Conservation (phyloP, 2,888 invertebrate species). For the Tortricodes alternella region DNA sequence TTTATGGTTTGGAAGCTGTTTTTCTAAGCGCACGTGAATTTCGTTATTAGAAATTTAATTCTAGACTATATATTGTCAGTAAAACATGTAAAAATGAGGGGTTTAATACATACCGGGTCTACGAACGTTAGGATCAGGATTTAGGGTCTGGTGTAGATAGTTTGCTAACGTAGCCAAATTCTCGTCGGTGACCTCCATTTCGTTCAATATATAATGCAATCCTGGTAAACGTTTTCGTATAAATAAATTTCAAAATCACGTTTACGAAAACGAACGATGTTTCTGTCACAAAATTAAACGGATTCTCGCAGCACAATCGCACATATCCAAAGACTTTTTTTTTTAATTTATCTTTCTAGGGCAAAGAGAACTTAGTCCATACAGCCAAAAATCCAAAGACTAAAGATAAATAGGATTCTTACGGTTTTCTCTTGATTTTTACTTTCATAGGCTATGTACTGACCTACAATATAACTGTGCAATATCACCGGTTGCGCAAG, state of each 20-base stretch:
- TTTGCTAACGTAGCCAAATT: slow-evolving; percentile 91
- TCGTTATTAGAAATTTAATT: not conserved
- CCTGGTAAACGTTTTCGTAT: not conserved
- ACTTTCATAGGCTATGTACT: too few relatives aligned
- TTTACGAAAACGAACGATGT: not conserved
- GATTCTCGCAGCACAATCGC: too few relatives aligned
- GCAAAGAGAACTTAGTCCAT: too few relatives aligned
- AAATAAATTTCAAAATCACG: not conserved
- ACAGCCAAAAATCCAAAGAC: too few relatives aligned
- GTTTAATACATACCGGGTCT: slow-evolving; percentile 87
- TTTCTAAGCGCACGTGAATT: not conserved
- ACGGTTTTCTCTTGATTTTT: too few relatives aligned
- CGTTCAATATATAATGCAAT: not conserved
- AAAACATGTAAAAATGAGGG: not conserved
- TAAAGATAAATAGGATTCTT: too few relatives aligned
- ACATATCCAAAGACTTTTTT: too few relatives aligned
- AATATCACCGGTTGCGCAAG: too few relatives aligned
- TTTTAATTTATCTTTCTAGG: too few relatives aligned
- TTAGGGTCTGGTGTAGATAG: slow-evolving; percentile 94
- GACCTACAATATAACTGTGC: too few relatives aligned
- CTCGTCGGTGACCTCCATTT: slow-evolving; percentile 94
- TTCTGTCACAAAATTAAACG: too few relatives aligned
- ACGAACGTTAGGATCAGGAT: slow-evolving; percentile 90
- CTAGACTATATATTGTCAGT: not conserved
- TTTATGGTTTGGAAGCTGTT: not conserved